Conservation (phyloP, 1,140 invertebrate species). For the Ips nitidus region DNA sequence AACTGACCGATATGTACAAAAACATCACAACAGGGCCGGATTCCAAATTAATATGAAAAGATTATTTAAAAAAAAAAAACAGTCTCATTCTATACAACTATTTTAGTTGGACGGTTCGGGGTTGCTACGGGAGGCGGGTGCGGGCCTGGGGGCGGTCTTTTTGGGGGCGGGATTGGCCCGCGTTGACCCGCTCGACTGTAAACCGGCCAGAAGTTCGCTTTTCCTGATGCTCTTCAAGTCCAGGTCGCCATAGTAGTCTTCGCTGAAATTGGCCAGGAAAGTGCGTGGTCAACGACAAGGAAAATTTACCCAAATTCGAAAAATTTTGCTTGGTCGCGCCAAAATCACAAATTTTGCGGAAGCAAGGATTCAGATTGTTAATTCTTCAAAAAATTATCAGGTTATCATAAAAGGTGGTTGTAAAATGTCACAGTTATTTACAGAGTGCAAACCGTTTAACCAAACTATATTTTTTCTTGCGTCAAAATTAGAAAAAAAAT, state of each 20-base stretch:
- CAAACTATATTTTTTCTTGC: too few relatives aligned
- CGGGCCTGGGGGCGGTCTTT: constrained; percentile 45
- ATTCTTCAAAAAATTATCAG: neutral
- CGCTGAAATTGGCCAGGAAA: constrained; percentile 63
- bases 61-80: neutral
- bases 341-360: neutral
- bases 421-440: neutral
- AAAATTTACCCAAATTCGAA: too few relatives aligned
- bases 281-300: neutral
- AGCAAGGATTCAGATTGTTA: neutral
- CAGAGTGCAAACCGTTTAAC: neutral
- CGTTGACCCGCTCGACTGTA: constrained; percentile 63
- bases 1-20: constrained; percentile 21
- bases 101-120: constrained; percentile 43
- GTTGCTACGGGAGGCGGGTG: constrained; percentile 44
- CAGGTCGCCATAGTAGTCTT: constrained; percentile 94
- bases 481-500: too few relatives aligned
- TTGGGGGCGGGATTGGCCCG: constrained; percentile 47
- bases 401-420: too few relatives aligned
- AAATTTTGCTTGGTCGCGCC: too few relatives aligned
- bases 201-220: constrained; percentile 81
- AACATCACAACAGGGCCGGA: constrained; percentile 4
- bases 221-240: constrained; percentile 92
- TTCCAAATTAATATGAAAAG: too few relatives aligned
- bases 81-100: neutral